phyloP scores from a whole-genome alignment of 2,797 vertebrate genomes.

The Crypturellus tataupa region DNA sequence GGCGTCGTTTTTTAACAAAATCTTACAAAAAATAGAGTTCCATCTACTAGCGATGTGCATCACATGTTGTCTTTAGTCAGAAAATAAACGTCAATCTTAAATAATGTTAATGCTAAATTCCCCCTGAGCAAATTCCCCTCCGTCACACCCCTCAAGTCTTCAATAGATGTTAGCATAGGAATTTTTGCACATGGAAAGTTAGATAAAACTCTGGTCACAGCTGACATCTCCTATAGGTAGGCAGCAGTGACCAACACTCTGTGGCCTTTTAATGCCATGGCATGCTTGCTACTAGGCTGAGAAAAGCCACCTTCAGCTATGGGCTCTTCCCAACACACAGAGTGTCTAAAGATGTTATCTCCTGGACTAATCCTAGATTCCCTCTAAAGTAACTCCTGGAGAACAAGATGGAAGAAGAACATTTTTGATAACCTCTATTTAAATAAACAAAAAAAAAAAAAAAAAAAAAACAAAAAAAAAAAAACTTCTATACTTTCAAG shows the following conservation, averaged over 20 bases:
- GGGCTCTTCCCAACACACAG: not conserved
- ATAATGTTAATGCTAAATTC: not conserved
- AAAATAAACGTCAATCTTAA: not conserved
- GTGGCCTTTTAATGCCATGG: slow-evolving; percentile 21
- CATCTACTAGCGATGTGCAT: not conserved
- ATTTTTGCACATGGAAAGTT: not conserved
- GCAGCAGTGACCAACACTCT: not conserved
- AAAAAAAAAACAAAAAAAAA: not conserved
- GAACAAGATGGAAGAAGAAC: not conserved
- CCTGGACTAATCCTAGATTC: not conserved
- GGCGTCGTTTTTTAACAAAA: not conserved
- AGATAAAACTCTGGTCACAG: not conserved
- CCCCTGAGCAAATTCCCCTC: not conserved
- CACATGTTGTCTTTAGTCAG: not conserved
- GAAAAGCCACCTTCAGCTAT: not conserved
- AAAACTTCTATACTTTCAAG: not conserved
- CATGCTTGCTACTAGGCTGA: not conserved
- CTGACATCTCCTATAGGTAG: not conserved
- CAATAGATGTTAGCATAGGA: not conserved
- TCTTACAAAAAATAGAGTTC: not conserved
- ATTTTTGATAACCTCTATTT: not conserved
- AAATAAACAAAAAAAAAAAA: not conserved
- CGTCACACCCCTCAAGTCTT: not conserved
- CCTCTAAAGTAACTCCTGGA: not conserved
- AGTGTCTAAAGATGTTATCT: not conserved